These are phyloP conservation scores for Aphidoletes aphidimyza DNA, from an alignment of 2,888 invertebrate genomes.

Conservation along the genomic window DNA sequence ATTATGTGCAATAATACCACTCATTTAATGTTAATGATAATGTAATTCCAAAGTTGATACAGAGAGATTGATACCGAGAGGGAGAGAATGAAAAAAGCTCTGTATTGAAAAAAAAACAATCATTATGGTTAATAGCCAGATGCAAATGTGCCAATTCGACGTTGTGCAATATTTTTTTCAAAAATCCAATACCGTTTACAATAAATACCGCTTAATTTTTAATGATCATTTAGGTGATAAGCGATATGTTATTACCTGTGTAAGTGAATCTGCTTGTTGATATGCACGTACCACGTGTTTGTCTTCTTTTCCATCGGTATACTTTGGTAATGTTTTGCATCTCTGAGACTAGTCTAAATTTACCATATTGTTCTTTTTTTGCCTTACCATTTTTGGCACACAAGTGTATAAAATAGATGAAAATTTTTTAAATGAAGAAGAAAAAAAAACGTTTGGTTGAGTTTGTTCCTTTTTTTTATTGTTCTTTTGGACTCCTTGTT, in stretches of 20 bases:
- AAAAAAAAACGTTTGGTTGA: not conserved
- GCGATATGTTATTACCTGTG: constrained; percentile 25
- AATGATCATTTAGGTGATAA: not conserved
- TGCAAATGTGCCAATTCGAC: not conserved
- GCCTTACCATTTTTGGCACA: not conserved
- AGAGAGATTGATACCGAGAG: not conserved
- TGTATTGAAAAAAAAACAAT: not conserved
- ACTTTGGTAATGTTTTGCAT: no score
- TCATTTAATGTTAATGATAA: constrained; percentile 18
- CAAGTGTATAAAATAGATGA: not conserved
- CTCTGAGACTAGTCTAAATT: not conserved
- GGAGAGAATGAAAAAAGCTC: not conserved
- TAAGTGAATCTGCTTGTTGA: constrained; percentile 1
- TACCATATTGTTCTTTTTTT: constrained; percentile 2
- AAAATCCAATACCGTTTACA: not conserved
- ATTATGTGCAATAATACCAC: constrained; percentile 43
- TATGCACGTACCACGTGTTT: not conserved
- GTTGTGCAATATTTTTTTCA: constrained; percentile 40
- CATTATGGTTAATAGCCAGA: not conserved
- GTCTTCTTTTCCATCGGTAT: no score
- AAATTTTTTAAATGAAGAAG: not conserved
- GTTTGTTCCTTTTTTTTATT: constrained; percentile 14
- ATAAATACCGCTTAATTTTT: not conserved
- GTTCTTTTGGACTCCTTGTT: constrained; percentile 31
- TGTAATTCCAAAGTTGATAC: constrained; percentile 23